Percentiles rank a stretch among this genome's conserved stretches.
Evolutionary conservation across 2,888 invertebrate species (phyloP).

Genomic region (Agrilus cyanescens): DNA sequence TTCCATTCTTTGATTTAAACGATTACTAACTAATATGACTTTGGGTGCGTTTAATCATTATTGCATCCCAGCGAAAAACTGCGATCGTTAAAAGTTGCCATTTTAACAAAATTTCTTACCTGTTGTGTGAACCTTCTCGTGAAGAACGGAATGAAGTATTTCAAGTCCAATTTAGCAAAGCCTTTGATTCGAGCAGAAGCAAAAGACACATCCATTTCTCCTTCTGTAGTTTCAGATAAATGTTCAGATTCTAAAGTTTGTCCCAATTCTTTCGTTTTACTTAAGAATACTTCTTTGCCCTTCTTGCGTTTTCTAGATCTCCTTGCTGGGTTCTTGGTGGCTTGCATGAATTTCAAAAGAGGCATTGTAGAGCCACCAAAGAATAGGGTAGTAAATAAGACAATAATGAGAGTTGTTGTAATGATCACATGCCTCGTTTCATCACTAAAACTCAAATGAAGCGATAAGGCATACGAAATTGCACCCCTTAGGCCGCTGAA

Average conservation of each 20-base stretch:
- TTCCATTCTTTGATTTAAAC: too few relatives aligned
- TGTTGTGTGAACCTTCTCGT: constrained; percentile 91
- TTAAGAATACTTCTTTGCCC: constrained; percentile 78
- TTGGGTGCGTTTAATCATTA: too few relatives aligned
- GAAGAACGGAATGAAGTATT: constrained; percentile 93
- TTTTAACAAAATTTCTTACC: constrained; percentile 43
- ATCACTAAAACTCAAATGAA: constrained; percentile 88
- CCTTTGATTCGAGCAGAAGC: constrained; percentile 70
- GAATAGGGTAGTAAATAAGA: constrained; percentile 87
- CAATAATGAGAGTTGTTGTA: constrained; percentile 95
- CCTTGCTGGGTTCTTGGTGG: constrained; percentile 43
- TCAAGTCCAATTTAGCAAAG: constrained; percentile 83
- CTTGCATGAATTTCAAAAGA: constrained; percentile 80
- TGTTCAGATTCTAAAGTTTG: constrained; percentile 90
- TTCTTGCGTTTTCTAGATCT: constrained; percentile 40
- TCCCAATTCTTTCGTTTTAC: constrained; percentile 97
- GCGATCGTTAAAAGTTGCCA: too few relatives aligned
- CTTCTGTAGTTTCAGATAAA: constrained; percentile 84
- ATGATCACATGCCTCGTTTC: constrained; percentile 94
- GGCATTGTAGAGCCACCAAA: constrained; percentile 98
- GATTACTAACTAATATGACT: too few relatives aligned
- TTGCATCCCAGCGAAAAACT: too few relatives aligned
- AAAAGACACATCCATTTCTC: constrained; percentile 82
- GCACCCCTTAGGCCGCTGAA: constrained; percentile 94
- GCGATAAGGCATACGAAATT: constrained; percentile 92